Percentiles rank a stretch among this genome's conserved stretches.
phyloP scores from a whole-genome alignment of 2,888 invertebrate species.

The Apodemia duryi region DNA sequence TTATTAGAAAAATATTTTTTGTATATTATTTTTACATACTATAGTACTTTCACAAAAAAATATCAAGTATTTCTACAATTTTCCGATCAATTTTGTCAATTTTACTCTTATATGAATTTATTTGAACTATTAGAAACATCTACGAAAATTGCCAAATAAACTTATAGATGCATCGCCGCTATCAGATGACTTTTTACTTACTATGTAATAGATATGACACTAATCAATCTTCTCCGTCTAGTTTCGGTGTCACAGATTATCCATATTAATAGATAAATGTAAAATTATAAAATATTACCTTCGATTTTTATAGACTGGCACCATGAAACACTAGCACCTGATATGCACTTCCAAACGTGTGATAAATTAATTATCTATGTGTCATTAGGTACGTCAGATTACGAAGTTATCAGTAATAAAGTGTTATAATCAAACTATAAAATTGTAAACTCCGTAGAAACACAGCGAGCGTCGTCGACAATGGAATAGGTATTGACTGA shows the following conservation, averaged over 20 bases:
- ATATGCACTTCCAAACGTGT: not conserved
- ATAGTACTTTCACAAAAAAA: too few species aligned
- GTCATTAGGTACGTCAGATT: conserved; percentile 15
- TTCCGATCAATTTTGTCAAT: too few species aligned
- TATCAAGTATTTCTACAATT: too few species aligned
- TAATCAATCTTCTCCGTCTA: not conserved
- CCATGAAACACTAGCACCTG: conserved; percentile 5
- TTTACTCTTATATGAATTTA: too few species aligned
- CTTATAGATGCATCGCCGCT: not conserved
- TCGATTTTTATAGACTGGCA: not conserved
- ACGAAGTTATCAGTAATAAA: conserved; percentile 13
- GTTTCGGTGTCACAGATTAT: not conserved
- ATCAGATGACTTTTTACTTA: not conserved
- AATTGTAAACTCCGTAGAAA: not conserved
- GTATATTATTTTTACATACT: too few species aligned
- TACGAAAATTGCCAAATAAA: too few species aligned
- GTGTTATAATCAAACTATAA: conserved; percentile 16
- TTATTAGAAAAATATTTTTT: too few species aligned
- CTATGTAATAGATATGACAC: not conserved
- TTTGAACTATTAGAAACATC: too few species aligned
- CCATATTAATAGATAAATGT: not conserved
- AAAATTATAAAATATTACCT: not conserved
- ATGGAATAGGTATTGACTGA: conserved; percentile 17
- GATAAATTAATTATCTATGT: conserved; percentile 12
- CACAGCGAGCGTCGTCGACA: conserved; percentile 5